Evolutionary conservation across 1,140 invertebrate genomes (phyloP).

Genomic region (Periplaneta americana): DNA sequence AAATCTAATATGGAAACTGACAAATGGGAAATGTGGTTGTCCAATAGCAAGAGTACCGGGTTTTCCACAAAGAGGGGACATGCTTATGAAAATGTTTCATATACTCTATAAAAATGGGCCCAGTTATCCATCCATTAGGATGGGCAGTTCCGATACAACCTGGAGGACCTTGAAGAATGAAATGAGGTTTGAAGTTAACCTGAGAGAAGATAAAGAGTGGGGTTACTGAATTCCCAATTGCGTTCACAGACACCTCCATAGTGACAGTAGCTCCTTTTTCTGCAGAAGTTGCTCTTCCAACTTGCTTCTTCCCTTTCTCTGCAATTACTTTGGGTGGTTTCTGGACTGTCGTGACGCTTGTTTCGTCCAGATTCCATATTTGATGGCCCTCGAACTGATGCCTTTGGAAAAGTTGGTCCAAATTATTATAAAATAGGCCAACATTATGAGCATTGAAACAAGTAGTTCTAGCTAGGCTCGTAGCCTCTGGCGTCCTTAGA

Average conservation of each 20-base stretch:
- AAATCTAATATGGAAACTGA: no score
- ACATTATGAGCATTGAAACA: no score
- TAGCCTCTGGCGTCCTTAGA: no score
- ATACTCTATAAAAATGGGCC: constrained; percentile 28
- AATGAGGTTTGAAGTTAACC: constrained; percentile 29
- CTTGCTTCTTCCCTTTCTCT: constrained; percentile 36
- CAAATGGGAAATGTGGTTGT: no score
- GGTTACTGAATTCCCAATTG: constrained; percentile 34
- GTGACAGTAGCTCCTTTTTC: constrained; percentile 41
- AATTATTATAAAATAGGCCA: no score
- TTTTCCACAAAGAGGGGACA: no score
- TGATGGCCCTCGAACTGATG: no score
- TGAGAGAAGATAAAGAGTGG: constrained; percentile 39
- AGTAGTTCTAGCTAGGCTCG: no score
- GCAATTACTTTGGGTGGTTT: constrained; percentile 16
- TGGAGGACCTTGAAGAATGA: constrained; percentile 30
- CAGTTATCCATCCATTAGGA: constrained; percentile 35
- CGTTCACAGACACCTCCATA: constrained; percentile 32
- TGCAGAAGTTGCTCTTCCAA: constrained; percentile 35
- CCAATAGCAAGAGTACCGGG: no score
- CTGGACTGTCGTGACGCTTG: constrained; percentile 17
- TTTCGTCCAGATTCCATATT: no score
- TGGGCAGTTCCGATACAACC: constrained; percentile 30
- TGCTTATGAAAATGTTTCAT: constrained; percentile 40
- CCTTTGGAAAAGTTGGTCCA: no score